Evolutionary conservation across 1,140 invertebrate genomes (phyloP), one percentile per base, ranked within the genome.

Genomic region (Lethocerus indicus): DNA sequence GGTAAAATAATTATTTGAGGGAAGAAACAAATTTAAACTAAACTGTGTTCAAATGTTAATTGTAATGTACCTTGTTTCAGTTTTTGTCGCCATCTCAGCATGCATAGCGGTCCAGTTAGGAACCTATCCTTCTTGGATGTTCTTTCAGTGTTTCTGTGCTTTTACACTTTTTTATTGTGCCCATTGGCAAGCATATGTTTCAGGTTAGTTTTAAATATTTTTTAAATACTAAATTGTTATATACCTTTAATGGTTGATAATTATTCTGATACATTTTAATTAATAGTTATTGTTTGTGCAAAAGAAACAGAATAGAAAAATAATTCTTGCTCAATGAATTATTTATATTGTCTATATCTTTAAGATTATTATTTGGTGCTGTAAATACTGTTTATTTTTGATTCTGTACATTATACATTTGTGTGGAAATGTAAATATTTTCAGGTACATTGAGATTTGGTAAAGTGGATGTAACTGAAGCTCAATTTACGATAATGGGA

Each of bases 101-200:
- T 93, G 88, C 62, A 84, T 89, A 58, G 82, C 91, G 39, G 81
- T 96, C 49, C 83, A 90, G 60, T 67, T 98, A 47, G 96, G 94
- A 3, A 74, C 81, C 58, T 82, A 88, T 65, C 88, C 90, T 21
- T 81, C 79, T 41, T 88, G 89, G 79, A 85, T 97, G 76, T 91
- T 97, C 70, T 72, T 74, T 45, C 64, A 85, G 73, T 89, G 86
- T 67, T 90, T 97, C 62, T 81, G 84, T 66, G 90, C 90, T 14
- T 85, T 93, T 66, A 83, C 84, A 13, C 66, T 98, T 41, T 99
- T 98, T 69, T 99, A 98, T 68, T 88, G 85, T 66, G 94, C 95
- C 2, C 96, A 99, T 67, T 99, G 95, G 96, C 93, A 97, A 64
- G 94, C 93, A 0, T 99, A 98, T 69, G 93, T 98, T 21, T 95